Evolutionary conservation across 2,888 invertebrate genomes (phyloP).

Genomic region (Petrolisthes manimaculis): DNA sequence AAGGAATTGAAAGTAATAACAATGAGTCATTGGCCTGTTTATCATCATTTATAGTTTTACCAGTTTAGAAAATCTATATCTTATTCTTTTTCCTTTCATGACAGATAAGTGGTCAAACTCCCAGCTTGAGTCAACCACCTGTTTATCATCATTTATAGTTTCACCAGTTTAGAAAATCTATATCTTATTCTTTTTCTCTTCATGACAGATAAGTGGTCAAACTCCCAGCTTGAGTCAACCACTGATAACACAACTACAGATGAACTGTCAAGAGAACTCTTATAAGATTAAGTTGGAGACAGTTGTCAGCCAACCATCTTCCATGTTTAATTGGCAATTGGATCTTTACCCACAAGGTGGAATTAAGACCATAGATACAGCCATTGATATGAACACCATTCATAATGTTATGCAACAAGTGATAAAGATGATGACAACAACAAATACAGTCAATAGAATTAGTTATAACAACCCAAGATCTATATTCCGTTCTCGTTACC

Average conservation of each 20-base stretch:
- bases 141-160: no score
- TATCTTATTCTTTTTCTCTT: no score
- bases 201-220: no score
- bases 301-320: not conserved
- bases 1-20: not conserved
- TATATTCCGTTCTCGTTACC: not conserved
- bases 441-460: not conserved
- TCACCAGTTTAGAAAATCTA: no score
- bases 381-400: slow-evolving; percentile 26
- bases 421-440: not conserved
- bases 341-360: slow-evolving; percentile 17
- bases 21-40: no score
- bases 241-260: not conserved
- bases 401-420: not conserved
- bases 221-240: slow-evolving; percentile 16
- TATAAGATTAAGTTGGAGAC: slow-evolving; percentile 17
- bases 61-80: no score
- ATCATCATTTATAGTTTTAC: no score
- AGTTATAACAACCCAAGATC: not conserved
- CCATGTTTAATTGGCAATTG: slow-evolving; percentile 29
- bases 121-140: no score
- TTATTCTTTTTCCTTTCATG: no score
- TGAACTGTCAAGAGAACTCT: slow-evolving; percentile 16
- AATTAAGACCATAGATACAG: slow-evolving; percentile 2
- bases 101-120: no score